Conservation (phyloP, 1,140 invertebrate species). For the Bombus picipes region DNA sequence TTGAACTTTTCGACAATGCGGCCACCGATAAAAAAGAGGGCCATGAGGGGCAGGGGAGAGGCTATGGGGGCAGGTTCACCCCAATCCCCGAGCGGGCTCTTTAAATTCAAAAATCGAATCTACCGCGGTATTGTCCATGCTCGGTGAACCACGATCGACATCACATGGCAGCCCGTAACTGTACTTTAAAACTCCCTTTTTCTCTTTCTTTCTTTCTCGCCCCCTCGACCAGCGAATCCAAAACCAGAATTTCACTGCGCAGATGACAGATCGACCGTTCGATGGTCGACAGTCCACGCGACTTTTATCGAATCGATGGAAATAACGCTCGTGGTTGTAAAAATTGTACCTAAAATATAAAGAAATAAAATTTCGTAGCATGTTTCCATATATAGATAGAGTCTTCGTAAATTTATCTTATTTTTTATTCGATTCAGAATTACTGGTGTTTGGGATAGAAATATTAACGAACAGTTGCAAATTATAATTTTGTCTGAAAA, state of each 20-base stretch:
- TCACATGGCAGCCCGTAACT: conserved; percentile 66
- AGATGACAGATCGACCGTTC: conserved; percentile 1
- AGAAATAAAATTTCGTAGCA: neutral
- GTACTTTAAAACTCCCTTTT: conserved; percentile 60
- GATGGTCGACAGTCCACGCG: neutral
- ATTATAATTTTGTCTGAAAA: too few relatives aligned
- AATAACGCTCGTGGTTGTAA: neutral
- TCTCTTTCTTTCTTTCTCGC: conserved; percentile 13
- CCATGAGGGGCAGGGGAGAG: conserved; percentile 12
- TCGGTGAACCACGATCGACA: conserved; percentile 70
- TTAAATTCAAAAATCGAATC: conserved; percentile 82
- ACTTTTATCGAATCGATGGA: neutral
- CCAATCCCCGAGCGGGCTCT: conserved; percentile 73
- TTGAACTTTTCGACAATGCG: conserved; percentile 70
- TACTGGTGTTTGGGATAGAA: too few relatives aligned
- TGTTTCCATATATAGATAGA: neutral
- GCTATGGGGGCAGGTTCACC: conserved; percentile 71
- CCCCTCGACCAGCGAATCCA: conserved; percentile 34
- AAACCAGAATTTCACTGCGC: conserved; percentile 40
- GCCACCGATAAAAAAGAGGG: conserved; percentile 54
- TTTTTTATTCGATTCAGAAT: too few relatives aligned
- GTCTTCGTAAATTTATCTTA: too few relatives aligned
- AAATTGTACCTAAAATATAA: neutral
- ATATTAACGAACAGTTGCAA: too few relatives aligned
- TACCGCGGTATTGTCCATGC: conserved; percentile 74